Percentiles rank a stretch among this genome's conserved stretches.
These are phyloP conservation scores for Drosophila emarginata DNA, from an alignment of 2,888 invertebrate species.

Conservation along the genomic window DNA sequence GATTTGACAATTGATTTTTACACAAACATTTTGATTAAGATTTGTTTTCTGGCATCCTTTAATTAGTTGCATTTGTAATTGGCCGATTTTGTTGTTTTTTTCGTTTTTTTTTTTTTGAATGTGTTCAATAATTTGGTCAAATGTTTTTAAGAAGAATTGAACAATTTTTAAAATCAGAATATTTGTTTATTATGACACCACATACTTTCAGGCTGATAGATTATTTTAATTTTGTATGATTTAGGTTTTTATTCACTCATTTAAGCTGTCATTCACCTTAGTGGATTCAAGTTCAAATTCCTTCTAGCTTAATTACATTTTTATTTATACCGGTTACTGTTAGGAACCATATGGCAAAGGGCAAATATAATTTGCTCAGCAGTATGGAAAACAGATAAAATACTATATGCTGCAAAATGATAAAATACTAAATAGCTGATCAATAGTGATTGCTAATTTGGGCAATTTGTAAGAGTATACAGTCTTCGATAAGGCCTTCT, in stretches of 20 bases:
- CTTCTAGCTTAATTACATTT: not conserved
- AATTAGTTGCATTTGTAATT: not conserved
- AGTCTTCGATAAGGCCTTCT: not conserved
- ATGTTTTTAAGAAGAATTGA: not conserved
- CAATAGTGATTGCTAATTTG: no score
- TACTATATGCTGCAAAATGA: no score
- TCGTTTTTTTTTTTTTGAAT: not conserved
- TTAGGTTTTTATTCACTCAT: not conserved
- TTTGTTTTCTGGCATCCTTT: not conserved
- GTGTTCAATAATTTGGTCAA: not conserved
- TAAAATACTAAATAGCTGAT: no score
- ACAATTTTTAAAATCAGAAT: not conserved
- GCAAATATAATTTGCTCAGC: no score
- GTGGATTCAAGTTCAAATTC: not conserved
- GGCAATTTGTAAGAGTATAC: not conserved
- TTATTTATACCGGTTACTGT: no score
- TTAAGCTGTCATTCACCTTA: not conserved
- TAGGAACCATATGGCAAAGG: no score
- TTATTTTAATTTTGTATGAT: not conserved
- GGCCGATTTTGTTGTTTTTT: not conserved
- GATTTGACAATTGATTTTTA: not conserved
- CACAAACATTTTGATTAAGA: not conserved
- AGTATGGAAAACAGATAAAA: no score
- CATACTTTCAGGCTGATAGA: constrained; percentile 4
- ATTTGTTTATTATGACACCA: not conserved